These are phyloP conservation scores for Archilochus colubris DNA, from an alignment of 2,113 vertebrate genomes.

Conservation along the genomic window DNA sequence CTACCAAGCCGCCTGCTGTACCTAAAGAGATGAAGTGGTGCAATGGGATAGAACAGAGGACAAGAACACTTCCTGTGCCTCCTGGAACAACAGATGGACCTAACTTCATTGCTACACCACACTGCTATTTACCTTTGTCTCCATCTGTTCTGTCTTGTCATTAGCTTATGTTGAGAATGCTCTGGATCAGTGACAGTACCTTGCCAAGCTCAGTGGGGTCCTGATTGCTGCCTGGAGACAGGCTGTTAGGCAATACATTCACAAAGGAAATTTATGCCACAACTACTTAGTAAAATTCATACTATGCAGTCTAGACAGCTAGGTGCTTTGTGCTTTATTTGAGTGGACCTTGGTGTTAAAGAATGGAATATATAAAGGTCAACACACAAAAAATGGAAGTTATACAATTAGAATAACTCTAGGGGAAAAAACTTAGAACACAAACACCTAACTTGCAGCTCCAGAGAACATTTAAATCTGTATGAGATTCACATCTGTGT, in stretches of 20 bases:
- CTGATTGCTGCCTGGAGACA: conserved; percentile 50
- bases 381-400: neutral
- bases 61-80: neutral
- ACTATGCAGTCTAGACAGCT: neutral
- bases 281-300: neutral
- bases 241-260: conserved; percentile 16
- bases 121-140: conserved; percentile 50
- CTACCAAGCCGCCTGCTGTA: neutral
- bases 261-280: conserved; percentile 10
- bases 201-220: conserved; percentile 34
- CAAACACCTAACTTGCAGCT: neutral
- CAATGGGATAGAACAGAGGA: neutral
- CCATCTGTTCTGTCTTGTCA: conserved; percentile 60
- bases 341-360: neutral
- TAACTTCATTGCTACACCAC: conserved; percentile 14
- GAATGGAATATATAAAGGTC: neutral
- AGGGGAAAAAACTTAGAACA: neutral
- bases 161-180: conserved; percentile 46
- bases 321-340: neutral
- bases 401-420: neutral
- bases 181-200: conserved; percentile 29
- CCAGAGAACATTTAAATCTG: neutral
- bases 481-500: neutral
- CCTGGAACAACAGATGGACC: conserved; percentile 51
- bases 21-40: neutral